phyloP scores from a whole-genome alignment of 2,113 vertebrate genomes.

The Sapayoa aenigma region DNA sequence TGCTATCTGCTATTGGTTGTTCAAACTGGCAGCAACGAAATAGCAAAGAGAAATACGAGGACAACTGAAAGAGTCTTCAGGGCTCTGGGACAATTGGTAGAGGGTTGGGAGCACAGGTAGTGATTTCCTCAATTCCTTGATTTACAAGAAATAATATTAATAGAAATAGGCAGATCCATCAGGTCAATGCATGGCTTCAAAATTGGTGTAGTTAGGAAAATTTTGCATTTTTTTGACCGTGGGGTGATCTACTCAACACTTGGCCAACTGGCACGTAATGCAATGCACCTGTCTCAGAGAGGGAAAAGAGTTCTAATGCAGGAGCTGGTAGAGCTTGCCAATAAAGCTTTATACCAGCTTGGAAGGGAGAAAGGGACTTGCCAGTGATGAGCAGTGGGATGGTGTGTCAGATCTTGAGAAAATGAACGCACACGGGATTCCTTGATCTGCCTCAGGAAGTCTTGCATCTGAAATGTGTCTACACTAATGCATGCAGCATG shows the following conservation, averaged over 20 bases:
- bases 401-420: background rate
- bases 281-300: background rate
- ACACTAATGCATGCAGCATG: background rate
- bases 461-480: background rate
- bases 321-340: background rate
- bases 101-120: too few relatives aligned
- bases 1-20: too few relatives aligned
- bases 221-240: background rate
- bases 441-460: background rate
- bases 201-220: too few relatives aligned
- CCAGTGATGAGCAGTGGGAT: background rate
- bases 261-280: background rate
- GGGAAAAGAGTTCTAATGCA: background rate
- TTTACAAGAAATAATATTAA: too few relatives aligned
- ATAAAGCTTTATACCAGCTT: background rate
- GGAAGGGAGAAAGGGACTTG: background rate
- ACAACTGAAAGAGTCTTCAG: too few relatives aligned
- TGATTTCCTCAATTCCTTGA: too few relatives aligned
- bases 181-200: too few relatives aligned
- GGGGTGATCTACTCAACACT: background rate
- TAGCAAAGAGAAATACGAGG: too few relatives aligned
- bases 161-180: too few relatives aligned
- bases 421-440: background rate
- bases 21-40: too few relatives aligned
- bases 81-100: too few relatives aligned